Base-by-base conservation (phyloP, 2,888 invertebrate genomes). In the Corbicula japonica region DNA sequence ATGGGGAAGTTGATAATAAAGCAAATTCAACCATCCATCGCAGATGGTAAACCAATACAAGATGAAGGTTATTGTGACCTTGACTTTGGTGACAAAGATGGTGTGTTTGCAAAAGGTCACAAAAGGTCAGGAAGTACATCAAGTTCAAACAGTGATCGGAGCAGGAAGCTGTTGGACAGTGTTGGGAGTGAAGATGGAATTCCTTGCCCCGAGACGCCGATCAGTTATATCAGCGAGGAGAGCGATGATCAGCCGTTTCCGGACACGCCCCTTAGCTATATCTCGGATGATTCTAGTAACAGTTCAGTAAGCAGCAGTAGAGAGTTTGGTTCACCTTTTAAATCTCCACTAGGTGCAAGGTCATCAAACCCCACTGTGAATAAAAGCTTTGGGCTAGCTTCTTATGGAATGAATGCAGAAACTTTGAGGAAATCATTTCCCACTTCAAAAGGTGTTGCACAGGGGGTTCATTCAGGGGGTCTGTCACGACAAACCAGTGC, bases 41-140 rank as follows among this genome's bases (percentile, higher is more conserved):
- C 63, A 15, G 58, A 60, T 1, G 50, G 60, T 44, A 62, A 74
- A 41, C 48, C 61, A 10, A 69, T 85, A 28, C 62, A 80, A 28
- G 85, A 83, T 61, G 85, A 84, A 61, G 87, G 86, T 6, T 86
- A 87, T 72, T 79, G 83, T 26, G 87, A 84, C 8, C 61, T 87
- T 58, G 83, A 86, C 54, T 86, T 83, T 26, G 65, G 69, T n/a
- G 35, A 46, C n/a, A 61, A 52, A 52, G 61, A 62, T 30, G 61
- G 35, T 15, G 15, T 54, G 30, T 30, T 15, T 34, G 63, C 18
- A 12, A 76, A 68, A 41, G 62, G 35, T n/a, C 68, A 71, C 48
- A 52, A 58, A 12, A 56, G 84, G 68, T 79, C 78, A 26, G 79
- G 76, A 4, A 76, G 80, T 56, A 56, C 71, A n/a, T 76, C 84